Evolutionary conservation across 2,113 vertebrate species (phyloP).

Genomic region (Glaucidium brasilianum): DNA sequence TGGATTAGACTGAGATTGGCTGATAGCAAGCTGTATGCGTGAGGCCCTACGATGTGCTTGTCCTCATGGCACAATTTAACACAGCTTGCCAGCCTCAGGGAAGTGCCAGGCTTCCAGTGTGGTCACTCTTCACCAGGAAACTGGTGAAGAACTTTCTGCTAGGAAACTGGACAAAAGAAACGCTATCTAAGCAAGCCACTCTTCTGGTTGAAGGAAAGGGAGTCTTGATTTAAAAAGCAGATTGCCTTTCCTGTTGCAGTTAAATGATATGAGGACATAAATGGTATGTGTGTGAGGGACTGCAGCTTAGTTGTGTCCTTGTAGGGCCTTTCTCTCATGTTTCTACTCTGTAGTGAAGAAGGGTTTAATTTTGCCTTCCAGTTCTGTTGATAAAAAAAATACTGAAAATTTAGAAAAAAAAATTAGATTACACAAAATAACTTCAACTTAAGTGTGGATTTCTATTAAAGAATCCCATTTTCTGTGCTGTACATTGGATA

Average conservation of each 20-base stretch:
- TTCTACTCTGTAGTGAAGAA: not conserved
- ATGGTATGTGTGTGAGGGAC: not conserved
- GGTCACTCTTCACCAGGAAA: not conserved
- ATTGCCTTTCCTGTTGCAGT: not conserved
- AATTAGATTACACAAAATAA: not conserved
- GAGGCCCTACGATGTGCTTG: accelerated
- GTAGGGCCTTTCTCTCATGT: not conserved
- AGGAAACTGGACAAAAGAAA: not conserved
- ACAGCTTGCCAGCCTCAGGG: not conserved
- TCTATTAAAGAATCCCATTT: not conserved
- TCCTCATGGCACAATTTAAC: accelerated
- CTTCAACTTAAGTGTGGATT: not conserved
- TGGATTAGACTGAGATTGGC: not conserved
- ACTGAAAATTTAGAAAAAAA: not conserved
- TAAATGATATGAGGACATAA: not conserved
- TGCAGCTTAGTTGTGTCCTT: not conserved
- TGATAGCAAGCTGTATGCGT: accelerated
- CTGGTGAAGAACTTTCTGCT: not conserved
- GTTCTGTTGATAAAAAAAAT: not conserved
- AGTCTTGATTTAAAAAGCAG: not conserved
- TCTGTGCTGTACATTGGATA: not conserved
- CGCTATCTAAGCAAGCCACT: not conserved
- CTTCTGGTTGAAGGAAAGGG: not conserved
- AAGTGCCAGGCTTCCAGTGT: not conserved
- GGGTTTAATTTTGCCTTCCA: not conserved